A percentile compares a stretch with the other conserved stretches of the same genome.
Evolutionary conservation across 2,888 invertebrate genomes (phyloP).

Genomic region (Fissipunctia ypsillon): DNA sequence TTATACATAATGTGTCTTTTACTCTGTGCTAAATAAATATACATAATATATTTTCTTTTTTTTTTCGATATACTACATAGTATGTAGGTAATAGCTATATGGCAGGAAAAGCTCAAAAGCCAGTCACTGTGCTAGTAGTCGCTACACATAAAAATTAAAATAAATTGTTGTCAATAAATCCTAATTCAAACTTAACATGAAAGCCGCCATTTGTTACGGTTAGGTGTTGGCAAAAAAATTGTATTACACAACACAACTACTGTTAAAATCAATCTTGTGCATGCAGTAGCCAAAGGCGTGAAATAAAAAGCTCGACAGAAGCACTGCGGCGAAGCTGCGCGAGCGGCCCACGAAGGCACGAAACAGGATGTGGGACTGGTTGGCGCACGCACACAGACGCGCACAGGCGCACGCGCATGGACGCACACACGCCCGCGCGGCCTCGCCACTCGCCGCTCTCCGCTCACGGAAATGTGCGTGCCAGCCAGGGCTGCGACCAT

Average conservation of each 20-base stretch:
- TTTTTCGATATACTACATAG: no score
- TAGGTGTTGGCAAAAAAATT: constrained; percentile 57
- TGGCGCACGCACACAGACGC: constrained; percentile 80
- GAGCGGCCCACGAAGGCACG: constrained; percentile 79
- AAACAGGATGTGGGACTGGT: constrained; percentile 91
- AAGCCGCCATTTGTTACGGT: constrained; percentile 52
- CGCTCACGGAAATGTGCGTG: constrained; percentile 90
- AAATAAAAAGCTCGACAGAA: constrained; percentile 89
- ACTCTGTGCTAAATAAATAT: no score
- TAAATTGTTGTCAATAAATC: constrained; percentile 25
- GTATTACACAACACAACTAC: constrained; percentile 64
- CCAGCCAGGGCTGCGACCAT: constrained; percentile 76
- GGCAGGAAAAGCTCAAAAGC: neutral
- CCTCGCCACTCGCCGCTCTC: constrained; percentile 84
- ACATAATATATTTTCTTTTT: no score
- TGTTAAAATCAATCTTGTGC: constrained; percentile 75
- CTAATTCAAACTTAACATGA: constrained; percentile 32
- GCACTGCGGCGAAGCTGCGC: constrained; percentile 82
- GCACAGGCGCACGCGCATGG: constrained; percentile 64
- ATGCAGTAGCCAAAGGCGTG: constrained; percentile 81
- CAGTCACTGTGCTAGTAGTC: neutral
- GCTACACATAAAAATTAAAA: neutral
- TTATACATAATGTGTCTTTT: no score
- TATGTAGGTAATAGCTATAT: neutral
- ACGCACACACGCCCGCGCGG: constrained; percentile 82